Evolutionary conservation across 2,888 invertebrate genomes (phyloP), one percentile per base, ranked within the genome.

Genomic region (Sarcophaga caerulescens): DNA sequence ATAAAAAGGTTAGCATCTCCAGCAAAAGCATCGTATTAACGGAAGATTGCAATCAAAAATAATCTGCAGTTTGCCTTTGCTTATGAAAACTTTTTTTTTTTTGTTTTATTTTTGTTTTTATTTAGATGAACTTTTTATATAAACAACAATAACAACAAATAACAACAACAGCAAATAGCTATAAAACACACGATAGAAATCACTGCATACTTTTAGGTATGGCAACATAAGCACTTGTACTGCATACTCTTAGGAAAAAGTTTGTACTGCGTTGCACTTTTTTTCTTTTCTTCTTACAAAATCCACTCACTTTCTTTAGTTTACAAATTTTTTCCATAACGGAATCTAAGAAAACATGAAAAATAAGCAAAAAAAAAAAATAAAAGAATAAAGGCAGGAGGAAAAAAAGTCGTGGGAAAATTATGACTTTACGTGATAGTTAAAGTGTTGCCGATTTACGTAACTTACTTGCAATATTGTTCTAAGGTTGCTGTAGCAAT

Each of bases 371-470:
- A 12, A 4, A 52, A 14, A 57, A 70, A 75, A 60, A 12, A 44
- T 57, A 65, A 78, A 45, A n/a, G 4, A n/a, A 12, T 17, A 73
- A 47, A 60, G n/a, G 25, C 44, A 6, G 35, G 35, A n/a, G 21
- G 19, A 14, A 57, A 23, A 21, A 65, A 71, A 45, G 59, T 21
- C 25, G 21, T 45, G 35, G 44, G 63, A 79, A 79, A 80, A 77
- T 86, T 81, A 81, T 86, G 81, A 78, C 84, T 84, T 84, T 84
- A 69, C 60, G 73, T 84, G 81, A 78, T 80, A 83, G 80, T 85
- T 85, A 80, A 81, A 85, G 77, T 80, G 83, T 83, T 83, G 77
- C 80, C 80, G 83, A 85, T 85, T 83, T 85, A 73, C 68, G 80
- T 77, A 77, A 82, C 79, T 80, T 78, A 70, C 47, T 71, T 63